Percentiles rank a stretch among this genome's conserved stretches.
Evolutionary conservation across 2,113 vertebrate species (phyloP).

Genomic region (Chunga burmeisteri): DNA sequence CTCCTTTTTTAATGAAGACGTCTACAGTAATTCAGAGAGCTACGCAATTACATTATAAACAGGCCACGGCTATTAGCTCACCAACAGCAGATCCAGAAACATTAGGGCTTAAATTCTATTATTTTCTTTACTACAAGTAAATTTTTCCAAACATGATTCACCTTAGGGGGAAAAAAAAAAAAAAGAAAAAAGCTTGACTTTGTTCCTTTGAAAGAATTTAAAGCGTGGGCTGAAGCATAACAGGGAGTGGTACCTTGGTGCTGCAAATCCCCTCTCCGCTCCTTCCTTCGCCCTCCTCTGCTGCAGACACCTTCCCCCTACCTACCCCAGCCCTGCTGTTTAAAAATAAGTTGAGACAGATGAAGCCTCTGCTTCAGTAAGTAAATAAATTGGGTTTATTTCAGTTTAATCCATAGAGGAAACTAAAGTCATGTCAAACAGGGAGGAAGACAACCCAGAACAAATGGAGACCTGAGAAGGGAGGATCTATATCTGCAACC

Average conservation of each 20-base stretch:
- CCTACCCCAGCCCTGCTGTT: neutral
- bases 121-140: neutral
- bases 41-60: slow-evolving; percentile 19
- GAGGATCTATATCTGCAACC: neutral
- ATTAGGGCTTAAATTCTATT: neutral
- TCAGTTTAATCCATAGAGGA: neutral
- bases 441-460: neutral
- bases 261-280: neutral
- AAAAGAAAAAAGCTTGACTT: neutral
- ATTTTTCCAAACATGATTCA: slow-evolving; percentile 40
- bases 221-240: slow-evolving; percentile 16
- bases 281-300: neutral
- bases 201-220: slow-evolving; percentile 18
- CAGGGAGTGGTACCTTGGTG: slow-evolving; percentile 33
- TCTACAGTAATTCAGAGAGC: neutral
- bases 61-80: neutral
- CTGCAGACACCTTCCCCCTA: neutral
- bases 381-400: neutral
- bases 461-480: neutral
- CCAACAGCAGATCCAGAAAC: neutral
- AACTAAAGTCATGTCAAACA: neutral
- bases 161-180: neutral
- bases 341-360: neutral
- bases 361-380: neutral
- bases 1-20: neutral